Evolutionary conservation across 2,797 vertebrate species (phyloP).

Genomic region (Corythornis leucogaster): DNA sequence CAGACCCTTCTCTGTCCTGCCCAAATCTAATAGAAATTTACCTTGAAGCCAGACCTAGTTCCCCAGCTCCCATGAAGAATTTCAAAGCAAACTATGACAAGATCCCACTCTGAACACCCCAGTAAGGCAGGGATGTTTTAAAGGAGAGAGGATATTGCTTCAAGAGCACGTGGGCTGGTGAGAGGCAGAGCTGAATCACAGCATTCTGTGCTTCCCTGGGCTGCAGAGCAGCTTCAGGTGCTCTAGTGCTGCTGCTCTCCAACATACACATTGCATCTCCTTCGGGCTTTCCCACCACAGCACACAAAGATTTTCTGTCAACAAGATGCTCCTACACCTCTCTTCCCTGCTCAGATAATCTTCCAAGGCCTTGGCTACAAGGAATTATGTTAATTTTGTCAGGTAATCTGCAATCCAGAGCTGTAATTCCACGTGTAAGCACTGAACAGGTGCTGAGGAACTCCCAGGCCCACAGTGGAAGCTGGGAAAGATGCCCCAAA

Average conservation of each 20-base stretch:
- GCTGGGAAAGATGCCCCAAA: not conserved
- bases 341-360: not conserved
- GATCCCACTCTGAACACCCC: not conserved
- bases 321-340: fast-evolving
- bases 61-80: not conserved
- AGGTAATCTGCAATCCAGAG: not conserved
- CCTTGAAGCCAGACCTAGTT: not conserved
- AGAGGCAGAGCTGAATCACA: not conserved
- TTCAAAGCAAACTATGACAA: not conserved
- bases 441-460: not conserved
- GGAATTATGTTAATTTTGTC: not conserved
- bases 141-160: not conserved
- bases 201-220: not conserved
- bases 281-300: not conserved
- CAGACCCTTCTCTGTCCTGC: not conserved
- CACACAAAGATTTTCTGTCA: not conserved
- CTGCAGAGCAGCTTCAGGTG: not conserved
- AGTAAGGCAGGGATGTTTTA: not conserved
- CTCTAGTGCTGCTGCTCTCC: not conserved
- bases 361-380: not conserved
- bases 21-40: not conserved
- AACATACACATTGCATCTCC: not conserved
- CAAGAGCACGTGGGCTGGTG: not conserved
- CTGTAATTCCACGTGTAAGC: not conserved
- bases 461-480: not conserved